Evolutionary conservation across 2,113 vertebrate genomes (phyloP).

Genomic region (Prunella fulvescens): DNA sequence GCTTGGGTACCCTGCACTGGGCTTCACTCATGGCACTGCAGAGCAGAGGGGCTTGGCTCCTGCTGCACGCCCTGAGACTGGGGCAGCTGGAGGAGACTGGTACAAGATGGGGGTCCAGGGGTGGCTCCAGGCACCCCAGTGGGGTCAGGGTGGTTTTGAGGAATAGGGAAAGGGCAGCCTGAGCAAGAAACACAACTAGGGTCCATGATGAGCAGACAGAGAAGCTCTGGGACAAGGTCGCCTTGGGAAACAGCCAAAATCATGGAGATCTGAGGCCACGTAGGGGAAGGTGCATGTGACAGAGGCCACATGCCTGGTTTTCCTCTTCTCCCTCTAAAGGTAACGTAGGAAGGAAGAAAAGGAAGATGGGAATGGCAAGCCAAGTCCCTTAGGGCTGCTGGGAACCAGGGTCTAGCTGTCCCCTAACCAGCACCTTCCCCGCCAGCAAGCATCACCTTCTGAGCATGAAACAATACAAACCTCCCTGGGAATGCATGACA

Average conservation of each 20-base stretch:
- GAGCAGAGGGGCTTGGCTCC: neutral
- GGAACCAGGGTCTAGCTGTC: neutral
- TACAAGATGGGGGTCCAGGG: neutral
- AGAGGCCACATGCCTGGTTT: neutral
- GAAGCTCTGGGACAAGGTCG: neutral
- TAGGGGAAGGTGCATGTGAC: neutral
- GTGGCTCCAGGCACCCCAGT: neutral
- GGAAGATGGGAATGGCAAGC: neutral
- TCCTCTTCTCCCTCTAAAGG: neutral
- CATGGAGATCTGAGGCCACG: neutral
- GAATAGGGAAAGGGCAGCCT: neutral
- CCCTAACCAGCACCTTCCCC: rapidly evolving
- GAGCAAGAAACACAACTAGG: neutral
- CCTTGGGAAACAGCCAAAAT: neutral
- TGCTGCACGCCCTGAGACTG: rapidly evolving
- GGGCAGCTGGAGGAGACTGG: neutral
- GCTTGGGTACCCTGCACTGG: neutral
- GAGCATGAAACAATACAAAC: neutral
- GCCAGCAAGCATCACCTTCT: neutral
- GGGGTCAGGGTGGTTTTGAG: neutral
- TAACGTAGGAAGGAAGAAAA: neutral
- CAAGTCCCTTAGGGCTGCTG: neutral
- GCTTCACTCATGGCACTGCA: neutral
- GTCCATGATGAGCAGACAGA: neutral
- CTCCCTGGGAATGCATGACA: rapidly evolving